Evolutionary conservation across 2,113 vertebrate species (phyloP), one percentile per base, ranked within the genome.

Genomic region (Gymnarchus niloticus): DNA sequence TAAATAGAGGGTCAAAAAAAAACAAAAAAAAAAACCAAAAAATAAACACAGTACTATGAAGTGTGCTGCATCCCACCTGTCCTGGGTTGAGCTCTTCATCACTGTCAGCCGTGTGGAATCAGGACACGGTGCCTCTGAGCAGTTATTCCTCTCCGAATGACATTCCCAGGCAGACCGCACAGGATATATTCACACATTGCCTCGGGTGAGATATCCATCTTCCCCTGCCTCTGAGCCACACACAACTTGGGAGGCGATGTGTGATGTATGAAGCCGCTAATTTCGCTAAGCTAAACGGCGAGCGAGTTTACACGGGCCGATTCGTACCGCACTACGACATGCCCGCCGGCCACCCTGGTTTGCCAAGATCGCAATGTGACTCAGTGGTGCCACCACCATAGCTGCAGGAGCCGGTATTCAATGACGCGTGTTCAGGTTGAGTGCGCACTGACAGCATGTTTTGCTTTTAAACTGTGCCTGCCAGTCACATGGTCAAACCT

Each of bases 131-230:
- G 28, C 84, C 76, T 73, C 57, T 69, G 81, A 61, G 46, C 81
- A 61, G 83, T 33, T 81, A 41, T 44, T 61, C 51, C 46, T 83
- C 83, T 86, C 52, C 81, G 25, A 87, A 87, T 76, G 82, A 85
- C 84, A 88, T 90, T 88, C 86, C 85, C 81, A 84, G 87, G 86
- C 85, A 88, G 81, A 86, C 85, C 25, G 51, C 56, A 83, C 78
- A 83, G 81, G 87, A 88, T 84, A 87, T 65, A 80, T 85, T 90
- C 87, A 82, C 88, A 87, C 33, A 87, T 83, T 69, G 69, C 87
- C 49, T 41, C 12, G 84, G 87, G 85, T 56, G 78, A 49, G 83
- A 86, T 56, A 89, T 88, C 73, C 65, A 88, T 85, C 87, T 87
- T 56, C 56, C 77, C 65, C 46, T 1, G 44, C 46, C 85, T 46